A percentile compares a stretch with the other conserved stretches of the same genome.
Evolutionary conservation across 1,140 invertebrate species (phyloP).

Genomic region (Drosophila erecta): DNA sequence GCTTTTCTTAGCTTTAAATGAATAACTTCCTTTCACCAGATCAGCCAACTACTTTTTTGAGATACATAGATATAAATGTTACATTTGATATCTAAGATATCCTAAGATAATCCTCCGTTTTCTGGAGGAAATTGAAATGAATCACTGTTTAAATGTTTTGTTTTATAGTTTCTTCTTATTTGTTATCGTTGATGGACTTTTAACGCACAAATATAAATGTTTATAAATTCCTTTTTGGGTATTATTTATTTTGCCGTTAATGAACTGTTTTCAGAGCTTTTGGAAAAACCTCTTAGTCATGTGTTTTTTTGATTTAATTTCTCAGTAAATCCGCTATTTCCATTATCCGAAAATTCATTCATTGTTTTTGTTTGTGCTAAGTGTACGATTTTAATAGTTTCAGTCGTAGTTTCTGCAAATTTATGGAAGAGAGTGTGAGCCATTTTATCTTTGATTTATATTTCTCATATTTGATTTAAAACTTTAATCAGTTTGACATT

Average conservation of each 20-base stretch:
- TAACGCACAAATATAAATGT: background rate
- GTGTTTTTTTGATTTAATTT: background rate
- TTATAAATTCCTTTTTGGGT: background rate
- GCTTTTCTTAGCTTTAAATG: too few species aligned
- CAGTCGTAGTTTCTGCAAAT: background rate
- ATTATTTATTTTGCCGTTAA: background rate
- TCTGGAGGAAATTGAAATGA: background rate
- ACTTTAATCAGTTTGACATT: background rate
- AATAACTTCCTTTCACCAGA: background rate
- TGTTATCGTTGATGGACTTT: background rate
- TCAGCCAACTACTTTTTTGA: background rate
- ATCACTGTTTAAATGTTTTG: background rate
- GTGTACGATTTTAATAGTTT: background rate
- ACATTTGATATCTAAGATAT: too few species aligned
- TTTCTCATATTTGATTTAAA: background rate
- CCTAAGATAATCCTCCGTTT: too few species aligned
- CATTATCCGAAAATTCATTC: background rate
- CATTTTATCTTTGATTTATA: background rate
- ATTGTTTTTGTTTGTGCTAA: conserved; percentile 3
- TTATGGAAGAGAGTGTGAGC: background rate
- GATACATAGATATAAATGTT: too few species aligned
- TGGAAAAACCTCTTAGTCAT: background rate
- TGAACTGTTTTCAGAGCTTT: background rate
- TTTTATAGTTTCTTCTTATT: background rate
- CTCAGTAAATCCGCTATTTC: background rate